Evolutionary conservation across 2,888 invertebrate species (phyloP), one percentile per base, ranked within the genome.

Genomic region (Autographa gamma): DNA sequence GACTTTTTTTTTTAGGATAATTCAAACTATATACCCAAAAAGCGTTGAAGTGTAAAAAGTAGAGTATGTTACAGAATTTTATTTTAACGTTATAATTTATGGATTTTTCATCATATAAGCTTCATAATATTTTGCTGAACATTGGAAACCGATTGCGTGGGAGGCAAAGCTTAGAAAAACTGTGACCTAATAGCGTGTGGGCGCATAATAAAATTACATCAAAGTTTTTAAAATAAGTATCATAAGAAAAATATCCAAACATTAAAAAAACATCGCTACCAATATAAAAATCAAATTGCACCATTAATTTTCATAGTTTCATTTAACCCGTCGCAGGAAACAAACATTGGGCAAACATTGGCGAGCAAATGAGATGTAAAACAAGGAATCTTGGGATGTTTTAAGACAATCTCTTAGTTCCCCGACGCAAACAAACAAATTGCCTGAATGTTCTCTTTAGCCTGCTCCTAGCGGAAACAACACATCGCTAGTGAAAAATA

Each of bases 321-420:
- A 73, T 80, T 85, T 76, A 84, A 76, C 65, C 78, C 62, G 69
- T 77, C 69, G 66, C 63, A 63, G 73, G 60, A 66, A 76, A 82
- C 77, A 81, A 82, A 82, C 77, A 79, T 71, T 63, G 80, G 80
- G 71, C 76, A 77, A 79, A 80, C 80, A 83, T 86, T 87, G 79
- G 85, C 77, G 83, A 87, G 86, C 81, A 90, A 91, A 91, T 90
- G 90, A 88, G 89, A 90, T 91, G 91, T 91, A 89, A 91, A 91
- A 90, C 88, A 89, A 88, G 86, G 86, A 89, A 89, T 90, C 88
- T 86, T 78, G 86, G 83, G 79, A 87, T 89, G 87, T 87, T 89
- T 89, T 88, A 88, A 90, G 88, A 87, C 87, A 86, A 87, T 86
- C 86, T 87, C 86, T 88, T 86, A 84, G 87, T 89, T 84, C 81